Conservation (phyloP, 2,113 vertebrate genomes). For the Fulmarus glacialis region DNA sequence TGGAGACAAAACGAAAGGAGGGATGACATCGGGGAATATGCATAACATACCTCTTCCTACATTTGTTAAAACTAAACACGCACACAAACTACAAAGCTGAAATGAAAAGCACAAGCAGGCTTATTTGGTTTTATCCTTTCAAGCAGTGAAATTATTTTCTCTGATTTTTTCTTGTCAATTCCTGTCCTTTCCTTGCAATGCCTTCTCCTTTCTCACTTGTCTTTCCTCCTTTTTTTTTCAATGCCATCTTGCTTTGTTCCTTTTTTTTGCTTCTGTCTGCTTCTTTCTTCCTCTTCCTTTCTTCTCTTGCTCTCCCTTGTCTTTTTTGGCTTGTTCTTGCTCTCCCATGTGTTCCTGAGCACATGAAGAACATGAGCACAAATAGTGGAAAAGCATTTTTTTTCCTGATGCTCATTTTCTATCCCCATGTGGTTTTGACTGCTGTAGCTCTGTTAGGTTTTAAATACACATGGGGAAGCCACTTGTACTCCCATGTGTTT, state of each 20-base stretch:
- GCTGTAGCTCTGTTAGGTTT: constrained; percentile 34
- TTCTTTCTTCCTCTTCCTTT: constrained; percentile 45
- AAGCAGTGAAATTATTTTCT: neutral
- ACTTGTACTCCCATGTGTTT: constrained; percentile 61
- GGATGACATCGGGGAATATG: neutral
- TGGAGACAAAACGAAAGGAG: constrained; percentile 30
- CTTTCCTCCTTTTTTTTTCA: constrained; percentile 4
- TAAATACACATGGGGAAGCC: constrained; percentile 40
- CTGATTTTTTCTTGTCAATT: constrained; percentile 9
- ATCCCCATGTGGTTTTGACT: constrained; percentile 5
- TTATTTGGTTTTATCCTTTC: constrained; percentile 12
- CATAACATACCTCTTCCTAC: neutral
- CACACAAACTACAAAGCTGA: neutral
- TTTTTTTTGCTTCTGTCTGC: constrained; percentile 34
- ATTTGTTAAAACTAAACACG: neutral
- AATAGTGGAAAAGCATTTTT: neutral
- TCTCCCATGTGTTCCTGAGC: neutral
- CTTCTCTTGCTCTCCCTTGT: neutral
- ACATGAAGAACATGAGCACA: neutral
- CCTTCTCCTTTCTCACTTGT: neutral
- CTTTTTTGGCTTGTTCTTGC: constrained; percentile 8
- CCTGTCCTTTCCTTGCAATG: neutral
- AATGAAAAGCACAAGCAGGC: constrained; percentile 9
- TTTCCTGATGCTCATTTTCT: neutral
- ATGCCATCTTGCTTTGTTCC: constrained; percentile 23